Evolutionary conservation across 2,888 invertebrate species (phyloP), one percentile per base, ranked within the genome.

Genomic region (Daptonema setosum): DNA sequence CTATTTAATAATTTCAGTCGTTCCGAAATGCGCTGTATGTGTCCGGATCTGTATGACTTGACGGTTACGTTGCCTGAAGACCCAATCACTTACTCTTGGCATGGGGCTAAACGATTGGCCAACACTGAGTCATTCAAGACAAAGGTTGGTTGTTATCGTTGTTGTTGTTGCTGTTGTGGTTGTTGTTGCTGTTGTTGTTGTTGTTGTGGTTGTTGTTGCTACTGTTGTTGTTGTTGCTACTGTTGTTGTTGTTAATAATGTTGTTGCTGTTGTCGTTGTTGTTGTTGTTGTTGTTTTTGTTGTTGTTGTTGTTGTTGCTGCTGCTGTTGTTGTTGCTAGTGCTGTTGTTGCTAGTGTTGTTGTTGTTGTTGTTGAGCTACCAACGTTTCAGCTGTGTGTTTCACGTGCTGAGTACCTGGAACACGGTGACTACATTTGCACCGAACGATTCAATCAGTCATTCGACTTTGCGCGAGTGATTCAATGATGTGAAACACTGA

Each of bases 341-440:
- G n/a, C n/a, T n/a, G n/a, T n/a, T n/a, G n/a, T n/a, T n/a, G n/a
- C n/a, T n/a, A n/a, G n/a, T n/a, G n/a, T n/a, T n/a, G n/a, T n/a
- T n/a, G n/a, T n/a, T n/a, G n/a, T n/a, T n/a, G n/a, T n/a, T n/a
- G n/a, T n/a, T n/a, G n/a, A n/a, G n/a, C n/a, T n/a, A n/a, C n/a
- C n/a, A n/a, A n/a, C n/a, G n/a, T n/a, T n/a, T 2, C 70, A 71
- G 54, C 65, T 71, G 63, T 74, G 83, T 59, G 80, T 88, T 1
- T 83, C 85, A 0, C 80, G 80, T 64, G 83, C 85, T 62, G 83
- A 88, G 64, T 93, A 87, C 71, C 87, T 88, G 60, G 90, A 91
- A 70, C 80, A 83, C 67, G 91, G 91, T 20, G 74, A 78, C 43
- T 70, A 70, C 47, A 70, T 78, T 52, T 79, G 79, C 63, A 74